These are phyloP conservation scores for Pyrocephalus nanus DNA, from an alignment of 2,797 vertebrate species.

Conservation along the genomic window DNA sequence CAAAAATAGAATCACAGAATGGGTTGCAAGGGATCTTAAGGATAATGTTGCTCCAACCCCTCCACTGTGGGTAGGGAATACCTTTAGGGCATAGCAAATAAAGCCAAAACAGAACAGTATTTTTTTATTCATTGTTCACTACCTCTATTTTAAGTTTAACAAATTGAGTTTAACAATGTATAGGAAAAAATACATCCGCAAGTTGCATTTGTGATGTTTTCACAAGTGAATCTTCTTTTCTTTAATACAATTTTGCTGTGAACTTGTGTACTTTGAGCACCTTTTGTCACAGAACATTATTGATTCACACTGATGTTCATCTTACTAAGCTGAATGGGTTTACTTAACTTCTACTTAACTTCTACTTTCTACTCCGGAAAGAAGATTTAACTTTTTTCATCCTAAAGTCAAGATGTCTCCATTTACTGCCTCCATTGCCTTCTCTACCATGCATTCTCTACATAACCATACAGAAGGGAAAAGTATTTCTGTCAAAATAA, in stretches of 20 bases:
- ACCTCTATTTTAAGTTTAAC: background rate
- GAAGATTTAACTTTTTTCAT: background rate
- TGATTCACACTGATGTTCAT: background rate
- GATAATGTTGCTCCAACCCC: background rate
- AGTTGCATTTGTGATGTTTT: background rate
- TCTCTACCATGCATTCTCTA: background rate
- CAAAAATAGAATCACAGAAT: background rate
- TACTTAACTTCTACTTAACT: background rate
- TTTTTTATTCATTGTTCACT: background rate
- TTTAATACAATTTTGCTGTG: background rate
- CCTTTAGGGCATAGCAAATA: background rate
- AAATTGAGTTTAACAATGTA: background rate
- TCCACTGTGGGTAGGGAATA: background rate
- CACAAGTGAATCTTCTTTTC: background rate
- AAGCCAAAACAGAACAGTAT: background rate
- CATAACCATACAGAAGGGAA: background rate
- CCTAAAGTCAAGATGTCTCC: background rate
- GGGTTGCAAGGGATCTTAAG: background rate
- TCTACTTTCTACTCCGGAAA: background rate
- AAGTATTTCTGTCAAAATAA: background rate
- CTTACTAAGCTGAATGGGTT: background rate
- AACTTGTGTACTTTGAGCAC: background rate
- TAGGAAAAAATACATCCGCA: background rate
- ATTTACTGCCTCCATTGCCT: background rate
- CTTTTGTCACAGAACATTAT: background rate